A percentile compares a stretch with the other conserved stretches of the same genome.
Conservation (phyloP, 2,888 invertebrate species). For the Galeopsomyia nigrocyanea region DNA sequence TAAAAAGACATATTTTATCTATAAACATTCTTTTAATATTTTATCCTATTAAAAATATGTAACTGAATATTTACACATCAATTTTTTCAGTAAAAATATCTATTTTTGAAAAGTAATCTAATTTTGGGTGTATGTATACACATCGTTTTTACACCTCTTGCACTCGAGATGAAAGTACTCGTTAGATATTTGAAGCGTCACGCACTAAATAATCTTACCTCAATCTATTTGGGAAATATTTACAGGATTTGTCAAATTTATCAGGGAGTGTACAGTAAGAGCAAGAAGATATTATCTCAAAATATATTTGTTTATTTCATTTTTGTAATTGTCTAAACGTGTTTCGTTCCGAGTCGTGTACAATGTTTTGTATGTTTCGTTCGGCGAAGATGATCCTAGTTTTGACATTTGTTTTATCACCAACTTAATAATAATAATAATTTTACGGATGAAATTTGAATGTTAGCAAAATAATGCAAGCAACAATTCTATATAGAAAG, state of each 20-base stretch:
- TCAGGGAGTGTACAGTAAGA: slow-evolving; percentile 13
- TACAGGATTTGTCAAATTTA: slow-evolving; percentile 14
- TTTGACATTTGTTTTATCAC: too few species aligned
- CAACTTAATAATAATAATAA: too few species aligned
- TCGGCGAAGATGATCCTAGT: slow-evolving; percentile 40
- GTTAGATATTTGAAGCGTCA: slow-evolving; percentile 43
- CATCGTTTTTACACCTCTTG: slow-evolving; percentile 7
- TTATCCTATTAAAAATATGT: too few species aligned
- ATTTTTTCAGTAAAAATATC: too few species aligned
- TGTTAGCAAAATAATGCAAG: too few species aligned
- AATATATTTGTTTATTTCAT: slow-evolving; percentile 28
- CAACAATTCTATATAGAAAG: too few species aligned
- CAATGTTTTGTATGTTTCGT: slow-evolving; percentile 34
- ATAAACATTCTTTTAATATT: too few species aligned
- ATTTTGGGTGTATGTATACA: too few species aligned
- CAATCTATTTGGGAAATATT: slow-evolving; percentile 18
- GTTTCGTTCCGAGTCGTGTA: slow-evolving; percentile 41
- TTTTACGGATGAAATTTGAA: too few species aligned
- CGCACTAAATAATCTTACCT: slow-evolving; percentile 46
- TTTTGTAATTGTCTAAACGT: slow-evolving; percentile 8
- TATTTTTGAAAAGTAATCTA: too few species aligned
- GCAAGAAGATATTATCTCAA: slow-evolving; percentile 16
- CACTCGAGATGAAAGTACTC: slow-evolving; percentile 38
- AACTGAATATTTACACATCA: too few species aligned
- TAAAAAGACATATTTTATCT: too few species aligned